These are phyloP conservation scores for Euzetes globulus DNA, from an alignment of 2,888 invertebrate genomes.

Conservation along the genomic window DNA sequence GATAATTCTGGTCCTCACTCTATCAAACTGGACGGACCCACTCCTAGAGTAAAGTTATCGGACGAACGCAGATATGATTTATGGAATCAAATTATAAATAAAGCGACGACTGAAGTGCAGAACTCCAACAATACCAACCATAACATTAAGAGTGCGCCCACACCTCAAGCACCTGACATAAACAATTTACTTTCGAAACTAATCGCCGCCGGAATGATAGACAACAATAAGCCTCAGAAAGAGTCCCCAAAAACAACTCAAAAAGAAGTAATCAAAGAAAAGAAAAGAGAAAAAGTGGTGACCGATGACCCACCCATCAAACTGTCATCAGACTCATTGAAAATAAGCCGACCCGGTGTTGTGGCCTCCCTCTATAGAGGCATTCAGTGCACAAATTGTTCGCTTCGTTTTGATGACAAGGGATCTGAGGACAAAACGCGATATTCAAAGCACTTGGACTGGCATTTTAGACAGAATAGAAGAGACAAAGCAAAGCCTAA, in stretches of 20 bases:
- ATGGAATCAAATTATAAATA: conserved; percentile 33
- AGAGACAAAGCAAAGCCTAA: conserved; percentile 59
- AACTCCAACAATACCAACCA: neutral
- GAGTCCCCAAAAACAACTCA: neutral
- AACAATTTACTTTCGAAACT: conserved; percentile 75
- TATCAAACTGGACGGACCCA: conserved; percentile 77
- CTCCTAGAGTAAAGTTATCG: conserved; percentile 88
- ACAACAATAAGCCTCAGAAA: neutral
- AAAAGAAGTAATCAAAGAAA: neutral
- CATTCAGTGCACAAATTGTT: conserved; percentile 94
- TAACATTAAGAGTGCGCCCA: conserved; percentile 15
- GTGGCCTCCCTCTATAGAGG: conserved; percentile 70
- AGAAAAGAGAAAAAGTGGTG: neutral
- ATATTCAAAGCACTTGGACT: conserved; percentile 88
- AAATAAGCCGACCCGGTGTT: conserved; percentile 58
- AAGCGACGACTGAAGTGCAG: conserved; percentile 13
- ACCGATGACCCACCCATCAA: neutral
- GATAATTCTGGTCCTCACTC: conserved; percentile 47
- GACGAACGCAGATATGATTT: conserved; percentile 67
- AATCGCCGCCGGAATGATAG: conserved; percentile 62
- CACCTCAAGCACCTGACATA: conserved; percentile 55
- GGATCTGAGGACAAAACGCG: conserved; percentile 55
- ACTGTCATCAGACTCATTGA: conserved; percentile 32
- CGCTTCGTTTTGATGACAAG: conserved; percentile 68
- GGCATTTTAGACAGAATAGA: conserved; percentile 94